Evolutionary conservation across 2,797 vertebrate genomes (phyloP).

Genomic region (Notoglanidium macrostoma): DNA sequence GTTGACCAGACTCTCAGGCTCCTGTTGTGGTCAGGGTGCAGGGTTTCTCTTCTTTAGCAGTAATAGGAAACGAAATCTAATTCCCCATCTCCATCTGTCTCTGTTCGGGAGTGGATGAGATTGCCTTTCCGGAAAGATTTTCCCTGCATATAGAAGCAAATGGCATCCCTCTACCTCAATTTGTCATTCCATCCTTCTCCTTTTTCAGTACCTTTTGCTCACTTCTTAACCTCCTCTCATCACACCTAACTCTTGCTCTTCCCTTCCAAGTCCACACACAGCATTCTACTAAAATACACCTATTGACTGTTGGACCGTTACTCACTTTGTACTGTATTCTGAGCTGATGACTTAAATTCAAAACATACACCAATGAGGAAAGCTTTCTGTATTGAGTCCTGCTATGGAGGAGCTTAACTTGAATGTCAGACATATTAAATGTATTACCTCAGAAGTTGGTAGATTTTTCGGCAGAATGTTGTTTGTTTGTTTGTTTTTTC

Average conservation of each 20-base stretch:
- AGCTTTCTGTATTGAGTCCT: not conserved
- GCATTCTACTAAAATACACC: no score
- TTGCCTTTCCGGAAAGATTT: constrained; percentile 38
- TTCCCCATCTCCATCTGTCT: constrained; percentile 47
- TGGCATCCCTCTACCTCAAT: constrained; percentile 34
- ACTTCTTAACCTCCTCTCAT: not conserved
- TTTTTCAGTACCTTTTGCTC: not conserved
- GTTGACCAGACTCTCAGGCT: constrained; percentile 41
- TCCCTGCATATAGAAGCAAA: constrained; percentile 33
- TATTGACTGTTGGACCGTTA: not conserved
- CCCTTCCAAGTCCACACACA: not conserved
- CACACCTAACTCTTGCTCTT: not conserved
- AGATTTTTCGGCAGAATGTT: not conserved
- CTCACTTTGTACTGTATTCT: not conserved
- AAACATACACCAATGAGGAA: no score
- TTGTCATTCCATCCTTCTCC: constrained; percentile 20
- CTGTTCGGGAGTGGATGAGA: constrained; percentile 29
- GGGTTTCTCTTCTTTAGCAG: constrained; percentile 42
- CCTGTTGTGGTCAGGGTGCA: constrained; percentile 32
- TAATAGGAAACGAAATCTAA: constrained; percentile 53
- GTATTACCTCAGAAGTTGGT: not conserved
- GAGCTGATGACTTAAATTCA: not conserved
- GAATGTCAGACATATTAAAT: no score
- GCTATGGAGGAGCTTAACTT: not conserved
- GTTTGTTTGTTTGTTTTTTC: not conserved